These are phyloP conservation scores for Ceratothoa steindachneri DNA, from an alignment of 2,888 invertebrate species.

Conservation along the genomic window DNA sequence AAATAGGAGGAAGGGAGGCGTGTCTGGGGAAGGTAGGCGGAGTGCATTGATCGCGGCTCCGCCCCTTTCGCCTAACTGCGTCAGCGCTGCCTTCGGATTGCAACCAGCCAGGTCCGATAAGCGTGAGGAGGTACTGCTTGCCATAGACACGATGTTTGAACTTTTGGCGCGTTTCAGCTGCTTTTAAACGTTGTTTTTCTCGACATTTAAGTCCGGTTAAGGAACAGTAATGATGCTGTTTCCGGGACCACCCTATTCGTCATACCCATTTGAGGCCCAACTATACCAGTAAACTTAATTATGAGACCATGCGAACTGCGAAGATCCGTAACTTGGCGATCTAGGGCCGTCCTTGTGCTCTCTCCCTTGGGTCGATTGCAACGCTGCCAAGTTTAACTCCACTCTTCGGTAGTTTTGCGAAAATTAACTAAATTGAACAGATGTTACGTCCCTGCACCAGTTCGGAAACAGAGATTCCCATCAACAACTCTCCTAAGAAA, in stretches of 20 bases:
- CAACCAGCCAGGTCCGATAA: not conserved
- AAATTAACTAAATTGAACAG: not conserved
- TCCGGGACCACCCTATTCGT: no score
- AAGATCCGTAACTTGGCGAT: not conserved
- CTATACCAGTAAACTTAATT: not conserved
- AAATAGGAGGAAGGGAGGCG: not conserved
- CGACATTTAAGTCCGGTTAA: not conserved
- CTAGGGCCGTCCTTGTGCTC: not conserved
- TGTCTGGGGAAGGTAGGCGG: not conserved
- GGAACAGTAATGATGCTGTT: not conserved
- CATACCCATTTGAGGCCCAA: no score
- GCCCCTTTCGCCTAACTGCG: constrained; percentile 9
- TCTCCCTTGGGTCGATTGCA: not conserved
- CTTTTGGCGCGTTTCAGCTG: not conserved
- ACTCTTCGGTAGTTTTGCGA: not conserved
- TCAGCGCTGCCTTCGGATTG: not conserved
- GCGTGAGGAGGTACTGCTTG: not conserved
- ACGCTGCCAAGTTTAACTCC: not conserved
- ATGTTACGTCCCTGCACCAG: not conserved
- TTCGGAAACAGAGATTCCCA: not conserved
- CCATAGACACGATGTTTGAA: constrained; percentile 2
- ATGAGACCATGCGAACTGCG: not conserved
- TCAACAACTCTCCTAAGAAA: not conserved
- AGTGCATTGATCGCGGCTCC: not conserved
- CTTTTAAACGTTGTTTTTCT: not conserved